Conservation (phyloP, 2,888 invertebrate species). For the Tupiocoris notatus region DNA sequence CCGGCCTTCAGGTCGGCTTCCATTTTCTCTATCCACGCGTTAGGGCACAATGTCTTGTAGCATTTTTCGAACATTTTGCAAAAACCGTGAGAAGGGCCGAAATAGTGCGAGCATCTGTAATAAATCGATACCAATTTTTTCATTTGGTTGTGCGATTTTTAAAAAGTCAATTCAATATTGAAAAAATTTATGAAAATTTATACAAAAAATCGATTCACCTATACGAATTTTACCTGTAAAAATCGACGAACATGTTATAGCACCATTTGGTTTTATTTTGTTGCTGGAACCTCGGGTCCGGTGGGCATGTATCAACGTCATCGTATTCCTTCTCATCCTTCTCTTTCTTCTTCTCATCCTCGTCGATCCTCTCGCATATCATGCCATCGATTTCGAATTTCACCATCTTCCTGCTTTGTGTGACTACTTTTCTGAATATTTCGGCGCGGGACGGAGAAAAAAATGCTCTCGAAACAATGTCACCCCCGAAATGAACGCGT, state of each 20-base stretch:
- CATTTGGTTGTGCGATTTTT: too few relatives aligned
- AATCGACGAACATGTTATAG: constrained; percentile 48
- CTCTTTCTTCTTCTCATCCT: not conserved
- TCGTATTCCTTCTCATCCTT: not conserved
- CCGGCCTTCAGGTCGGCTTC: constrained; percentile 73
- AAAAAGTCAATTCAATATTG: too few relatives aligned
- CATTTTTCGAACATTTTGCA: constrained; percentile 86
- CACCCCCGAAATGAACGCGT: too few relatives aligned
- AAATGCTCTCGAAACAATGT: too few relatives aligned
- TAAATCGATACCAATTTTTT: too few relatives aligned
- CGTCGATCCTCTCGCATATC: constrained; percentile 43
- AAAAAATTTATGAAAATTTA: too few relatives aligned
- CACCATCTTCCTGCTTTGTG: too few relatives aligned
- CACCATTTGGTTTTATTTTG: constrained; percentile 47
- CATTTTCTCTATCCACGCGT: constrained; percentile 85
- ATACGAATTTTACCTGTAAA: constrained; percentile 36
- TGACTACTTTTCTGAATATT: too few relatives aligned
- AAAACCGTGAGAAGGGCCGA: constrained; percentile 77
- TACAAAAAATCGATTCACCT: too few relatives aligned
- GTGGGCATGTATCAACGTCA: constrained; percentile 38
- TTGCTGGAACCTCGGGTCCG: constrained; percentile 47
- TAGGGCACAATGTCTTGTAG: constrained; percentile 81
- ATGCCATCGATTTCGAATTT: constrained; percentile 46
- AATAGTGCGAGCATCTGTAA: constrained; percentile 77
- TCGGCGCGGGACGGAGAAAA: too few relatives aligned